These are phyloP conservation scores for Gallinago stenura DNA, from an alignment of 2,797 vertebrate species.

Conservation along the genomic window DNA sequence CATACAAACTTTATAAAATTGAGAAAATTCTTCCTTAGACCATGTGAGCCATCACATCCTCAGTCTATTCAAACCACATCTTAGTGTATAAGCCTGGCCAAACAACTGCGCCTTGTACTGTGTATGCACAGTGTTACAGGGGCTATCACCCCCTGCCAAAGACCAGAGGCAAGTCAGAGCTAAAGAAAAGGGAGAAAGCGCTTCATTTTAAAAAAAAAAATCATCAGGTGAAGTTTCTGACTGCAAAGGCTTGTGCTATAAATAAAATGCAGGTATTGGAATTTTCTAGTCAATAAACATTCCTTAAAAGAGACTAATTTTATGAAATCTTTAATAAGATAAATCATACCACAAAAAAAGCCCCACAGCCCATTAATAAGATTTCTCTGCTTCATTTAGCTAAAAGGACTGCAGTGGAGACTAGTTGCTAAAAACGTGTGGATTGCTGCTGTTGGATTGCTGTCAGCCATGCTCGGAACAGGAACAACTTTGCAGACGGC, in stretches of 20 bases:
- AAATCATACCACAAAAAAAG: neutral
- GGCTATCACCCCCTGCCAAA: neutral
- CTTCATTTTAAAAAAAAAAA: neutral
- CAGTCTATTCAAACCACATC: neutral
- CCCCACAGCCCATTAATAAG: neutral
- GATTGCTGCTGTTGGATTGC: neutral
- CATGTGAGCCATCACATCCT: neutral
- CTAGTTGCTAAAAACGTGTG: neutral
- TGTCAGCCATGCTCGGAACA: neutral
- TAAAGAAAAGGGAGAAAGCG: neutral
- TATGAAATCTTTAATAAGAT: neutral
- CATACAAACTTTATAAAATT: neutral
- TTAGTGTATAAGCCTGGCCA: neutral
- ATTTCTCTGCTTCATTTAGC: neutral
- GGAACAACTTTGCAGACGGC: accelerated
- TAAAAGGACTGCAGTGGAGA: neutral
- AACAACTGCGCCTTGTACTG: neutral
- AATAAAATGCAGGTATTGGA: neutral
- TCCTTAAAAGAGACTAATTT: neutral
- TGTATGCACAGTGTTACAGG: neutral
- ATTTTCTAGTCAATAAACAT: neutral
- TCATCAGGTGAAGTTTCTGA: neutral
- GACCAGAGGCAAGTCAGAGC: neutral
- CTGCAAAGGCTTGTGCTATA: neutral
- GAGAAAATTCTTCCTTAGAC: neutral